Evolutionary conservation across 2,888 invertebrate genomes (phyloP).

Genomic region (Tipula helvola): DNA sequence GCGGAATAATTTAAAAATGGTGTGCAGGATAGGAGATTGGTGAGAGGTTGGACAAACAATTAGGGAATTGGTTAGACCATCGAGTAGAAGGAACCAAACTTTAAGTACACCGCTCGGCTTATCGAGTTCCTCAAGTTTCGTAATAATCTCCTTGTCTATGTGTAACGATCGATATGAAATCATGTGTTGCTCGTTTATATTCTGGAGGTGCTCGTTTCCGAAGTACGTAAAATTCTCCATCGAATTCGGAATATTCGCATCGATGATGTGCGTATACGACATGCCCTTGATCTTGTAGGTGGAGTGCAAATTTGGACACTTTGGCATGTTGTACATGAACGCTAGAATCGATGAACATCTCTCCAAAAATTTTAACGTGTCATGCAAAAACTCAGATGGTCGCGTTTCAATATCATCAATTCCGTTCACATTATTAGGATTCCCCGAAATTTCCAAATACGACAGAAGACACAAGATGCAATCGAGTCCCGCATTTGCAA

Average conservation of each 20-base stretch:
- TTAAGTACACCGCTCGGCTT: conserved; percentile 72
- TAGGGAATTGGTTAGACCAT: conserved; percentile 69
- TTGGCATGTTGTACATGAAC: conserved; percentile 90
- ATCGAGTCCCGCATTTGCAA: conserved; percentile 87
- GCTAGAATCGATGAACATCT: conserved; percentile 78
- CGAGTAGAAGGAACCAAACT: conserved; percentile 81
- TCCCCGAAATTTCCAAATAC: conserved; percentile 36
- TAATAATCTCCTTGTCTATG: conserved; percentile 36
- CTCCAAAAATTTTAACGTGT: conserved; percentile 73
- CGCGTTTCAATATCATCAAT: conserved; percentile 41
- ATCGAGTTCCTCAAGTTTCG: conserved; percentile 46
- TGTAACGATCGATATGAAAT: conserved; percentile 37
- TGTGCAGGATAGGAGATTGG: conserved; percentile 76
- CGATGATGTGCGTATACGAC: conserved; percentile 65
- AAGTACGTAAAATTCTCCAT: conserved; percentile 56
- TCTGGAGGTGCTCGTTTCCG: conserved; percentile 45
- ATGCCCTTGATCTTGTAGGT: conserved; percentile 72
- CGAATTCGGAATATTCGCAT: conserved; percentile 66
- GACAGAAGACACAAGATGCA: conserved; percentile 82
- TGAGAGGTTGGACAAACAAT: conserved; percentile 80
- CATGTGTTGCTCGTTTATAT: conserved; percentile 50
- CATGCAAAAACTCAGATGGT: conserved; percentile 39
- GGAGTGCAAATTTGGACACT: conserved; percentile 84
- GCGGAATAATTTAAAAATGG: conserved; percentile 70
- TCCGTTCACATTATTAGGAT: conserved; percentile 58